Evolutionary conservation across 2,888 invertebrate species (phyloP), one percentile per base, ranked within the genome.

Genomic region (Steromphala cineraria): DNA sequence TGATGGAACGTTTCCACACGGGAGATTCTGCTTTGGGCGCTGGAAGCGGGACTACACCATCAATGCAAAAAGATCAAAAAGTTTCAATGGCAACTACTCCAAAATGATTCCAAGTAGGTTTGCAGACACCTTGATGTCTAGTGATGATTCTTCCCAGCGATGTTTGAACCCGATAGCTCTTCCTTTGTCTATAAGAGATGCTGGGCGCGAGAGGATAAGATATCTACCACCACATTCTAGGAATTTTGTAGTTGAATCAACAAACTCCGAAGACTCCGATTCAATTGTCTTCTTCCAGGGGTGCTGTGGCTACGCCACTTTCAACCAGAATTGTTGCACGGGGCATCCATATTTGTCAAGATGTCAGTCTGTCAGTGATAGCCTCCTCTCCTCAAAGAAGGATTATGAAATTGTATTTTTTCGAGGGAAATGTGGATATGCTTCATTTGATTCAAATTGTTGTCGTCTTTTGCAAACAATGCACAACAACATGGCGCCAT

Each of bases 381-480:
- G 71, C 71, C 31, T 71, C 5, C 40, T 71, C 5, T 40, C 71
- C n/a, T 13, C 36, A 10, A 71, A 71, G 36, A 71, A 19, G 40
- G 36, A 71, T 19, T 71, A 36, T 40, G 71, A 71, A n/a, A 71
- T 71, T 40, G 71, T 71, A 19, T 71, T 71, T 19, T 71, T 71
- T 17, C 31, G 36, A 17, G 71, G 71, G 19, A 71, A 71, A 31
- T 71, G 71, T 40, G 71, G 71, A 36, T 71, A 71, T 40, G 71
- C 71, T 36, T 31, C 31, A 10, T 71, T 71, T 40, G 71, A 71
- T 71, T 71, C 71, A 17, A 40, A 71, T n/a, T 71, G 71, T 40
- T 71, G 71, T 36, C 28, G 71, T 31, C 71, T 71, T 17, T n/a
- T 2, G 36, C 15, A 71, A 19, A 71, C 71, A 19, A 36, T 31